These are phyloP conservation scores for Stylophora pistillata DNA, from an alignment of 64 coral and sea anemone species.

Conservation along the genomic window DNA sequence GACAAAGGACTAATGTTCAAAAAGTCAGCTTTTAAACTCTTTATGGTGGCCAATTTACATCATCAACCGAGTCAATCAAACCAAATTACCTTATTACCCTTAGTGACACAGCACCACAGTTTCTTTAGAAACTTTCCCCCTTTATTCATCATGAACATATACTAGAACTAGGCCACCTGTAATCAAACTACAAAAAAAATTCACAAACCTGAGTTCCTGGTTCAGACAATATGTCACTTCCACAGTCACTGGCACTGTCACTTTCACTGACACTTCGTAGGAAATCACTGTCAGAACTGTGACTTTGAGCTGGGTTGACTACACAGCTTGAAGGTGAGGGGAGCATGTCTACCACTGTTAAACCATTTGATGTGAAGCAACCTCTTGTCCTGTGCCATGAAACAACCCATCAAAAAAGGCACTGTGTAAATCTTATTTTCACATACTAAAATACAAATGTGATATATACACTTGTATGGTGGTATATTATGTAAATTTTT, in stretches of 20 bases:
- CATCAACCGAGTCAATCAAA: no score
- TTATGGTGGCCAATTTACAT: no score
- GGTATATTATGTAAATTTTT: no score
- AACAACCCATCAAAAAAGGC: neutral
- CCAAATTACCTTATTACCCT: no score
- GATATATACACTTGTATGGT: no score
- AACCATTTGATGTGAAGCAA: slow-evolving; percentile 52
- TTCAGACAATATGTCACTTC: slow-evolving; percentile 74
- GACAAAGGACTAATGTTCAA: no score
- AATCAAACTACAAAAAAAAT: neutral
- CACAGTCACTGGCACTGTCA: slow-evolving; percentile 88
- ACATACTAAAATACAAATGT: no score
- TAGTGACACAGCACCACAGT: no score
- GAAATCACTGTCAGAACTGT: slow-evolving; percentile 21
- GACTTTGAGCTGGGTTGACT: neutral
- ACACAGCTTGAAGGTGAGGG: slow-evolving; percentile 34
- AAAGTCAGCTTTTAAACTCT: no score
- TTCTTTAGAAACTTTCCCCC: no score
- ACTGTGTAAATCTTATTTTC: neutral
- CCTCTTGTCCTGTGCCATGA: slow-evolving; percentile 24
- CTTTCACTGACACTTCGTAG: slow-evolving; percentile 66
- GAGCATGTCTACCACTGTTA: slow-evolving; percentile 42
- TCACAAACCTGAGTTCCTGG: slow-evolving; percentile 36
- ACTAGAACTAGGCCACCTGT: no score
- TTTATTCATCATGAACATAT: no score